These are phyloP conservation scores for Pterobdella sp. DNA, from an alignment of 2,888 invertebrate genomes.

Conservation along the genomic window DNA sequence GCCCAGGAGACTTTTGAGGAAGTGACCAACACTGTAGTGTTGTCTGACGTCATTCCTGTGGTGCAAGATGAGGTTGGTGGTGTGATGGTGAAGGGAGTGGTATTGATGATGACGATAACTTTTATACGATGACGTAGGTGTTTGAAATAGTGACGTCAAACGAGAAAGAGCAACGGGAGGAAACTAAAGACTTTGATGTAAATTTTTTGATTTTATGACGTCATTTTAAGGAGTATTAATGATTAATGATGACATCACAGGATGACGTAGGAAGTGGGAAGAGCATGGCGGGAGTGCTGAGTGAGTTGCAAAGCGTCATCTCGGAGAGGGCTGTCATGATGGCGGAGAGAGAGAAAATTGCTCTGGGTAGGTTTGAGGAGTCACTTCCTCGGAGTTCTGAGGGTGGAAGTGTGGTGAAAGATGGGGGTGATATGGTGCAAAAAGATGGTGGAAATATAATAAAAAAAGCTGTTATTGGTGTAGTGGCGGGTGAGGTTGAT, in stretches of 20 bases:
- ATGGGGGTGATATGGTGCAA: background rate
- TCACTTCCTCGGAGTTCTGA: background rate
- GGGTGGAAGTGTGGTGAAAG: background rate
- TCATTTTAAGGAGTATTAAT: background rate
- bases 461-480: too few species aligned
- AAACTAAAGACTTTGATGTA: background rate
- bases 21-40: too few species aligned
- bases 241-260: background rate
- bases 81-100: too few species aligned
- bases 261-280: slow-evolving; percentile 37
- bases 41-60: background rate
- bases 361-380: slow-evolving; percentile 9
- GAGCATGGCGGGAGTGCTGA: slow-evolving; percentile 42
- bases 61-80: slow-evolving; percentile 9
- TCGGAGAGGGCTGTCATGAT: slow-evolving; percentile 41
- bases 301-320: slow-evolving; percentile 45
- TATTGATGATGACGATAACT: too few species aligned
- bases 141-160: background rate
- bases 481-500: background rate
- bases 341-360: slow-evolving; percentile 29
- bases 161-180: background rate
- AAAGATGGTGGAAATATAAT: background rate
- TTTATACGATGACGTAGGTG: background rate
- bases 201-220: background rate
- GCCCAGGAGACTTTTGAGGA: too few species aligned